A percentile compares a stretch with the other conserved stretches of the same genome.
phyloP scores from a whole-genome alignment of 2,113 vertebrate genomes.

The Perca fluviatilis region DNA sequence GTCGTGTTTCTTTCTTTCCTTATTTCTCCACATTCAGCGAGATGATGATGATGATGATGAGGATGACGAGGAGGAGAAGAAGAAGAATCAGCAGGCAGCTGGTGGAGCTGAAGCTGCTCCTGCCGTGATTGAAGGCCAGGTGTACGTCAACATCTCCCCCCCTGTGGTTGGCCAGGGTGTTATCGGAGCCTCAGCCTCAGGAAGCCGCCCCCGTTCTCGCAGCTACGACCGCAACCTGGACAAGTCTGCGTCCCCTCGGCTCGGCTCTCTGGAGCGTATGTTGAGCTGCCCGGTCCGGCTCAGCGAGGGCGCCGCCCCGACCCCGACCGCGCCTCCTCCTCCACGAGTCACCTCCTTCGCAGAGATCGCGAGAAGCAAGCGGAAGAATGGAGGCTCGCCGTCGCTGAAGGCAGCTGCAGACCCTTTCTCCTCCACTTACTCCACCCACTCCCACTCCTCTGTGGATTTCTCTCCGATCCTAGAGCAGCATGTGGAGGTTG shows the following conservation, averaged over 20 bases:
- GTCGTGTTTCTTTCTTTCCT: neutral
- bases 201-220: slow-evolving; percentile 87
- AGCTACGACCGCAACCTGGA: slow-evolving; percentile 97
- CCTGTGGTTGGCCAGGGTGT: slow-evolving; percentile 65
- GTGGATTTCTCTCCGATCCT: slow-evolving; percentile 90
- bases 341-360: slow-evolving; percentile 95
- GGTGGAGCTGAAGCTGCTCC: slow-evolving; percentile 38
- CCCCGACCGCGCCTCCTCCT: slow-evolving; percentile 73
- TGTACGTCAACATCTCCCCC: slow-evolving; percentile 93
- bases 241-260: slow-evolving; percentile 85
- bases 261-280: slow-evolving; percentile 95
- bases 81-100: slow-evolving; percentile 5
- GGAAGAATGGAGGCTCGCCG: slow-evolving; percentile 83
- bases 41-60: slow-evolving; percentile 34
- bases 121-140: slow-evolving; percentile 89
- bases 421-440: slow-evolving; percentile 79
- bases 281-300: slow-evolving; percentile 95
- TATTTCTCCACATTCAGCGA: slow-evolving; percentile 41
- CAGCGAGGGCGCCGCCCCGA: slow-evolving; percentile 85
- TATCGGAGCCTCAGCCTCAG: slow-evolving; percentile 67
- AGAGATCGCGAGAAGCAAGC: slow-evolving; percentile 93
- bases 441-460: slow-evolving; percentile 82
- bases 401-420: slow-evolving; percentile 81
- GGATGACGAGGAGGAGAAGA: slow-evolving; percentile 17
- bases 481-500: slow-evolving; percentile 72